Percentiles rank a stretch among this genome's conserved stretches.
phyloP scores from a whole-genome alignment of 2,888 invertebrate genomes.

The Smittia sp. region DNA sequence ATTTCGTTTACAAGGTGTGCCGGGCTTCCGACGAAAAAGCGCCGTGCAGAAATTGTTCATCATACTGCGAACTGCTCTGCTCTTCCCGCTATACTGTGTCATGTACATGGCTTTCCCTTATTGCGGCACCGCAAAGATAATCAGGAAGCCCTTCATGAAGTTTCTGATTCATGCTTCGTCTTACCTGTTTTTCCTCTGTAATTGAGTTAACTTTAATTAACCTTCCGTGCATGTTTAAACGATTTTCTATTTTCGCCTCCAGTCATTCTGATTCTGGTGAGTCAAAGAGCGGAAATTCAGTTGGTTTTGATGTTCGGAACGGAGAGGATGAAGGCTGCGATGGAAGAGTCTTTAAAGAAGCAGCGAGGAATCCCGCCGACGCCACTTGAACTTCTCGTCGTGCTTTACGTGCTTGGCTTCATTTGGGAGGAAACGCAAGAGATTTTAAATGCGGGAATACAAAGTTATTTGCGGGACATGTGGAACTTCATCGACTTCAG shows the following conservation, averaged over 20 bases:
- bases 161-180: conserved; percentile 93
- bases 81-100: conserved; percentile 84
- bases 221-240: conserved; percentile 20
- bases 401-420: conserved; percentile 82
- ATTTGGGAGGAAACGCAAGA: conserved; percentile 92
- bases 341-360: conserved; percentile 63
- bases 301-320: conserved; percentile 70
- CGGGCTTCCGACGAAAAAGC: conserved; percentile 84
- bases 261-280: conserved; percentile 90
- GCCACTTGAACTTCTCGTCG: conserved; percentile 75
- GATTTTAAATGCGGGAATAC: conserved; percentile 82
- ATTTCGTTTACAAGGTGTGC: conserved; percentile 55
- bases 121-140: conserved; percentile 73
- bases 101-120: conserved; percentile 84
- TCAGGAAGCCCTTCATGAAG: conserved; percentile 95
- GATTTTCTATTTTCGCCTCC: conserved; percentile 42
- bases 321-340: conserved; percentile 62
- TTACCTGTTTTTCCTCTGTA: conserved; percentile 85
- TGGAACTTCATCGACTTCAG: conserved; percentile 97
- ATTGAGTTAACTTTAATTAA: conserved; percentile 22
- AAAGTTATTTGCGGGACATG: conserved; percentile 82
- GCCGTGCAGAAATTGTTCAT: conserved; percentile 70
- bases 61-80: conserved; percentile 69
- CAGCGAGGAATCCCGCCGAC: conserved; percentile 86
- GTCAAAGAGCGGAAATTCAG: conserved; percentile 81